Evolutionary conservation across 2,888 invertebrate genomes (phyloP).

Genomic region (Drosophila koepferae): DNA sequence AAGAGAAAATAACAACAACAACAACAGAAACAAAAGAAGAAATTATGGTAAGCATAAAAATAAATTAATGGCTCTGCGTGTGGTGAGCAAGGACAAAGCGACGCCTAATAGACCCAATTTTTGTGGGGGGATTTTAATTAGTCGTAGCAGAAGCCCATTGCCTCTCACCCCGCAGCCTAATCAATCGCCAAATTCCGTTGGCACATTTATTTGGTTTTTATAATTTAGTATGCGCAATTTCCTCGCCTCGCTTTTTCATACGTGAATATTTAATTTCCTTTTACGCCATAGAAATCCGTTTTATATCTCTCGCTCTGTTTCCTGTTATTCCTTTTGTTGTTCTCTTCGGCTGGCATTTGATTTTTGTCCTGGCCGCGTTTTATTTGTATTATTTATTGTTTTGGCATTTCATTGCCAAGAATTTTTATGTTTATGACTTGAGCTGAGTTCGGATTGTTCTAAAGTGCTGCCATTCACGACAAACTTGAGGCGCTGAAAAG

Average conservation of each 20-base stretch:
- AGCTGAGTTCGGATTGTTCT: conserved; percentile 43
- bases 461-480: conserved; percentile 37
- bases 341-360: conserved; percentile 38
- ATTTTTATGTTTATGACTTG: conserved; percentile 65
- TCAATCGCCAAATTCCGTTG: conserved; percentile 26
- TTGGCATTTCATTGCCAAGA: conserved; percentile 62
- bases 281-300: background rate
- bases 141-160: background rate
- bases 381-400: conserved; percentile 72
- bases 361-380: conserved; percentile 44
- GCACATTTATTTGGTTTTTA: conserved; percentile 56
- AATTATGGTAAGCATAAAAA: conserved; percentile 75
- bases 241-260: conserved; percentile 42
- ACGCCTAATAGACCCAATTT: conserved; percentile 59
- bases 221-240: conserved; percentile 72
- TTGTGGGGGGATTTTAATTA: conserved; percentile 58
- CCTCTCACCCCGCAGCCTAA: background rate
- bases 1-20: background rate
- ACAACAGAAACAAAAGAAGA: conserved; percentile 56
- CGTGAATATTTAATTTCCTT: conserved; percentile 30
- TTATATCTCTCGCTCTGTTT: conserved; percentile 1
- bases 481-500: conserved; percentile 25
- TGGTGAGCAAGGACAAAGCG: conserved; percentile 65
- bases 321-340: conserved; percentile 10
- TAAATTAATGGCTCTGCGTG: conserved; percentile 72